Base-by-base conservation (phyloP, 2,888 invertebrate genomes). In the Drosophila quasianomalipes region DNA sequence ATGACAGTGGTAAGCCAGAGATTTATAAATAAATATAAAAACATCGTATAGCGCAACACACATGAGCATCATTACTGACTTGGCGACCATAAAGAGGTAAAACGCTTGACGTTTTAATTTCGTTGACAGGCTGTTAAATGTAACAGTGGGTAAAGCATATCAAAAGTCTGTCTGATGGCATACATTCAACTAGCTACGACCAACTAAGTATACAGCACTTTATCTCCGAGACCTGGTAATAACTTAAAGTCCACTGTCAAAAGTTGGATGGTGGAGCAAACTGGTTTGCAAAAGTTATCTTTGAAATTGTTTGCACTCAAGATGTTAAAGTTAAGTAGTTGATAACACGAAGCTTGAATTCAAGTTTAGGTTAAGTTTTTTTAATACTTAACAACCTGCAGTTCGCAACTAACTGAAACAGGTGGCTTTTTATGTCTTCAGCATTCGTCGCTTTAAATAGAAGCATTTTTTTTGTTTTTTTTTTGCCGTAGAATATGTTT, bases 1-100 rank as follows among this genome's bases (percentile, higher is more conserved):
- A 26, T 16, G 58, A 12, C 57, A 53, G 61, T 61, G 41, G 67
- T 74, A 58, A 66, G 61, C 4, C 19, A 26, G 16, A 58, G 67
- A 49, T 70, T 60, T 59, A 44, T 30, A 53, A 35, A 35, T 52
- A 68, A 30, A 44, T 30, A 16, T 28, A 51, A 19, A 28, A 1
- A 28, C 3, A 30, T 37, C 26, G 4, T 16, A 9, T 9, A 19
- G 22, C 19, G n/a, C 28, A 35, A 5, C 7, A n/a, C 41, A 31
- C 33, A n/a, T 16, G 28, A 19, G 33, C 28, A 10, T 30, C 33
- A 63, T 58, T 41, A 33, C 33, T 58, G 47, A 16, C 58, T 53
- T 33, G 71, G 33, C 72, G 19, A 30, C 28, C 26, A 44, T 63
- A 39, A 58, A 64, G 3, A 28, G 7, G 37, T 30, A 30, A 16